phyloP scores from a whole-genome alignment of 2,797 vertebrate species.

The Platyrinchus mystaceus region DNA sequence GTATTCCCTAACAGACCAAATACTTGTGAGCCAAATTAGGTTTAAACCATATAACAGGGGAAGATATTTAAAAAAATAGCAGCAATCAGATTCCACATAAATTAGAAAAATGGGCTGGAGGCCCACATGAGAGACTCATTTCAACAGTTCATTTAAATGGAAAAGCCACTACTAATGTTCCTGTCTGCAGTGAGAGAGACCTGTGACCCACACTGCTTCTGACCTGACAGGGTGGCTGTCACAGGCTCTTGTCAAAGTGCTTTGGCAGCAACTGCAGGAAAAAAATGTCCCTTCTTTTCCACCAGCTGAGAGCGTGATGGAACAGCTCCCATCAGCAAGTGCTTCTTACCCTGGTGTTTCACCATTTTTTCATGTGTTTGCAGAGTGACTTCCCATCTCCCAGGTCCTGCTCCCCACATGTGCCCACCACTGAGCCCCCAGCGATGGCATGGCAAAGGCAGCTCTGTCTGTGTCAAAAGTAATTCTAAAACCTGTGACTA shows the following conservation, averaged over 20 bases:
- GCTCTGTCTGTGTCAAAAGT: background rate
- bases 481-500: background rate
- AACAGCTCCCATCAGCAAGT: background rate
- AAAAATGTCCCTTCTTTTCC: background rate
- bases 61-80: background rate
- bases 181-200: background rate
- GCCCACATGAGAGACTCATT: background rate
- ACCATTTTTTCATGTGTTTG: background rate
- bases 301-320: background rate
- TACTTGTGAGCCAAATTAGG: background rate
- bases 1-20: background rate
- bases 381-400: background rate
- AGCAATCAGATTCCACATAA: background rate
- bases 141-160: background rate
- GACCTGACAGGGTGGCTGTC: background rate
- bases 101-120: background rate
- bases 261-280: background rate
- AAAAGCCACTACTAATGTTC: background rate
- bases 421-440: background rate
- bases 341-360: background rate
- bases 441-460: background rate
- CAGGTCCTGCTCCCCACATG: background rate
- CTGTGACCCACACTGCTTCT: accelerated
- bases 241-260: background rate
- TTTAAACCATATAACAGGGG: background rate